Evolutionary conservation across 1,140 invertebrate species (phyloP).

Genomic region (Apis laboriosa): DNA sequence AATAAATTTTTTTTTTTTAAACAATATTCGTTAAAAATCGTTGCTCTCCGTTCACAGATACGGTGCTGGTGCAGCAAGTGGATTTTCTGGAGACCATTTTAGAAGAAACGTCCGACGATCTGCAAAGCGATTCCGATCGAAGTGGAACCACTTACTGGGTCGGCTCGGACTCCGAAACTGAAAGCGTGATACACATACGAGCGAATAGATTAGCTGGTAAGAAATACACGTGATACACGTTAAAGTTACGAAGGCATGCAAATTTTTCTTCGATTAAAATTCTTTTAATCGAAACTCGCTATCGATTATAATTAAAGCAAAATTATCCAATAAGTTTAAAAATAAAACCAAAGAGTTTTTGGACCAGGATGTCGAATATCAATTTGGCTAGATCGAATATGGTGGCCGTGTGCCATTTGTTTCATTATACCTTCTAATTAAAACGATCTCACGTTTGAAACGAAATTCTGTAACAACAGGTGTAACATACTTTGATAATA

Average conservation of each 20-base stretch:
- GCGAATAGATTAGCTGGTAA: conserved; percentile 72
- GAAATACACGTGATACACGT: neutral
- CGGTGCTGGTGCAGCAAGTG: conserved; percentile 80
- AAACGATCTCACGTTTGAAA: neutral
- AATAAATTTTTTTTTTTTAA: neutral
- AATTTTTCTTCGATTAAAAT: too few relatives aligned
- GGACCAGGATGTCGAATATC: neutral
- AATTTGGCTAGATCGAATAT: conserved; percentile 31
- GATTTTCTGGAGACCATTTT: conserved; percentile 88
- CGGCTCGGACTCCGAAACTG: conserved; percentile 85
- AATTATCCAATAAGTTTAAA: conserved; percentile 14
- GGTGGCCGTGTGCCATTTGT: conserved; percentile 10
- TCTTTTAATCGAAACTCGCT: too few relatives aligned
- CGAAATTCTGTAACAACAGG: neutral
- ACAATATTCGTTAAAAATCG: too few relatives aligned
- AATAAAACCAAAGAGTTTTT: conserved; percentile 10
- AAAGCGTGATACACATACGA: conserved; percentile 79
- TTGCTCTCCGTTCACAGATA: conserved; percentile 76
- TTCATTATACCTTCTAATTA: neutral
- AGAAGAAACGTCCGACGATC: conserved; percentile 89
- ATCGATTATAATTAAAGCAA: too few relatives aligned
- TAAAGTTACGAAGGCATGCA: too few relatives aligned
- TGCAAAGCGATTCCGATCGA: conserved; percentile 86
- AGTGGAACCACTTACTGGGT: conserved; percentile 82
- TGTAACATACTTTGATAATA: too few relatives aligned